Evolutionary conservation across 2,113 vertebrate genomes (phyloP), one percentile per base, ranked within the genome.

Genomic region (Corythaeola cristata): DNA sequence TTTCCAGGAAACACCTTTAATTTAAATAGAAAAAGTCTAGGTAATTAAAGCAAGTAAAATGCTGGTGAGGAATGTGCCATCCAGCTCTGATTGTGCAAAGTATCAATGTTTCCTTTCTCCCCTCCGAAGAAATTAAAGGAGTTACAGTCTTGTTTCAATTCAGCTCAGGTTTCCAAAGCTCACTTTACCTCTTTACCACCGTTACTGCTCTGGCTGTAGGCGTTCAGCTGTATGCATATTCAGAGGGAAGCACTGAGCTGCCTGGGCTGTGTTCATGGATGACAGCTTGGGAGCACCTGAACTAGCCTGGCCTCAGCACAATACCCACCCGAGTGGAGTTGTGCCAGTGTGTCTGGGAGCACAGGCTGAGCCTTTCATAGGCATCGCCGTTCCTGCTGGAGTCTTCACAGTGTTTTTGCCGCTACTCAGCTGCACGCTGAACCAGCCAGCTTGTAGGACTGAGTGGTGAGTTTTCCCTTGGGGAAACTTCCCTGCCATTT

Each of bases 301-400:
- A 37, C 44, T 8, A 28, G 60, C 23, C 63, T 33, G 53, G 85
- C 64, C 81, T 23, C 35, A 28, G 79, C 75, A 30, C 66, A 12
- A 2, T 4, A 7, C 26, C 56, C 1, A 0, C 12, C 7, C 1
- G 0, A 55, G 74, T 15, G 56, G 50, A 77, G 53, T 23, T 17
- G 76, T 74, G 89, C 86, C 87, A 50, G 74, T 1, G 3, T 5
- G 63, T 4, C 90, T 41, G 47, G 67, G 52, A 90, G 74, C 53
- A 15, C 20, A 22, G 63, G 64, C 86, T 80, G 59, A 84, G 82
- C 86, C 45, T 59, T 80, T 30, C 62, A 4, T 1, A 33, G 63
- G 44, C 69, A 7, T 24, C 22, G 76, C 81, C 45, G 2, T 4
- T 82, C 74, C 77, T 85, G 56, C 53, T n/a, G 77, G 30, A 77